These are phyloP conservation scores for Yponomeuta plumbellus DNA, from an alignment of 2,888 invertebrate genomes.

Conservation along the genomic window DNA sequence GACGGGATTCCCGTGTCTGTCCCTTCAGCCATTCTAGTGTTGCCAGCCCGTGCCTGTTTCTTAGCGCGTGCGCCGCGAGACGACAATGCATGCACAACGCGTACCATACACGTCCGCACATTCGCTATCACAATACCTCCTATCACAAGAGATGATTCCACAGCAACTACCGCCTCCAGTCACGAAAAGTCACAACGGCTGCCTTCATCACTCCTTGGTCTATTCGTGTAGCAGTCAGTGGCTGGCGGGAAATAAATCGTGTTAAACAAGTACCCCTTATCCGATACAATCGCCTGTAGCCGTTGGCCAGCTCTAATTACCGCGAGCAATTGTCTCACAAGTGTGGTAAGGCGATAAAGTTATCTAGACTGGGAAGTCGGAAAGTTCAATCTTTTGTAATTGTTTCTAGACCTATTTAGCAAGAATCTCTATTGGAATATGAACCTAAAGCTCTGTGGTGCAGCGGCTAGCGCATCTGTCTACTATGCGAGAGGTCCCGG, in stretches of 20 bases:
- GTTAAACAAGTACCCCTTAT: conserved; percentile 66
- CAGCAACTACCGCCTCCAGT: background rate
- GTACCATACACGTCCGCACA: no score
- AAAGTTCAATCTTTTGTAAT: background rate
- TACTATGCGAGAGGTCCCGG: no score
- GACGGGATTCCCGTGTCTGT: no score
- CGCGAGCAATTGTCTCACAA: conserved; percentile 57
- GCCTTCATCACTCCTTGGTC: conserved; percentile 22
- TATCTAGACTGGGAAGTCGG: background rate
- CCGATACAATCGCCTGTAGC: conserved; percentile 64
- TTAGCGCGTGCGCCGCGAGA: no score
- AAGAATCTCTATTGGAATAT: no score
- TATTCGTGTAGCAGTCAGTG: conserved; percentile 37
- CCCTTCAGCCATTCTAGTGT: no score
- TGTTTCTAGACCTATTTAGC: no score
- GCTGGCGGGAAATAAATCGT: conserved; percentile 73
- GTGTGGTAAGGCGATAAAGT: background rate
- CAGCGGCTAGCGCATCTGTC: no score
- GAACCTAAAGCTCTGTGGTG: no score
- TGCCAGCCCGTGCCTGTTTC: no score
- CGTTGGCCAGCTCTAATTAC: conserved; percentile 71
- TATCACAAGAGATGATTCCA: background rate
- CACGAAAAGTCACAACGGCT: background rate
- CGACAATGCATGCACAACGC: no score
- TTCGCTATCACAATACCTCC: no score